A percentile compares a stretch with the other conserved stretches of the same genome.
phyloP scores from a whole-genome alignment of 2,888 invertebrate genomes.

The Lochmaea crataegi region DNA sequence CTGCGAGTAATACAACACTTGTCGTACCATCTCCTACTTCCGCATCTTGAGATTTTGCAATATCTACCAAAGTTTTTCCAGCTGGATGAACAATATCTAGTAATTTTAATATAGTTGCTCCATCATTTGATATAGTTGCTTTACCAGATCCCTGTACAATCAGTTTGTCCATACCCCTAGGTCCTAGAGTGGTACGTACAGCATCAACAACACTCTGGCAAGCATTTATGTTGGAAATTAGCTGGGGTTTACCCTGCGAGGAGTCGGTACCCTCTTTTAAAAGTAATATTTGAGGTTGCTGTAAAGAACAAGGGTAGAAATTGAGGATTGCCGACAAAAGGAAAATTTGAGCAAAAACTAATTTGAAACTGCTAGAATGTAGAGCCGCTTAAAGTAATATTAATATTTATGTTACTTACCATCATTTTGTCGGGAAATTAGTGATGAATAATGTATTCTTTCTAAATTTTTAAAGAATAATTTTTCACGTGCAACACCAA shows the following conservation, averaged over 20 bases:
- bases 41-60: slow-evolving; percentile 98
- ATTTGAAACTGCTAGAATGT: background rate
- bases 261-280: slow-evolving; percentile 98
- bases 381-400: background rate
- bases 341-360: background rate
- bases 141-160: slow-evolving; percentile 92
- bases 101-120: slow-evolving; percentile 98
- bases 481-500: slow-evolving; percentile 17
- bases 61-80: slow-evolving; percentile 97
- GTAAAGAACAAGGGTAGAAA: slow-evolving; percentile 47
- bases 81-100: slow-evolving; percentile 98
- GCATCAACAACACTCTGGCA: slow-evolving; percentile 96
- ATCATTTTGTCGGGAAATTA: slow-evolving; percentile 1
- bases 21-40: slow-evolving; percentile 99
- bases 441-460: background rate
- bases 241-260: slow-evolving; percentile 94
- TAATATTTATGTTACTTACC: slow-evolving; percentile 8
- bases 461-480: slow-evolving; percentile 2
- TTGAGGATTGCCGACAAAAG: background rate
- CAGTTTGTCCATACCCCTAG: slow-evolving; percentile 99
- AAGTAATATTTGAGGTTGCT: slow-evolving; percentile 98
- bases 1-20: slow-evolving; percentile 92
- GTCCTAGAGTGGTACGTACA: slow-evolving; percentile 96
- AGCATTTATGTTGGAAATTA: slow-evolving; percentile 97
- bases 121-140: slow-evolving; percentile 98